These are phyloP conservation scores for Willisornis vidua DNA, from an alignment of 2,113 vertebrate genomes.

Conservation along the genomic window DNA sequence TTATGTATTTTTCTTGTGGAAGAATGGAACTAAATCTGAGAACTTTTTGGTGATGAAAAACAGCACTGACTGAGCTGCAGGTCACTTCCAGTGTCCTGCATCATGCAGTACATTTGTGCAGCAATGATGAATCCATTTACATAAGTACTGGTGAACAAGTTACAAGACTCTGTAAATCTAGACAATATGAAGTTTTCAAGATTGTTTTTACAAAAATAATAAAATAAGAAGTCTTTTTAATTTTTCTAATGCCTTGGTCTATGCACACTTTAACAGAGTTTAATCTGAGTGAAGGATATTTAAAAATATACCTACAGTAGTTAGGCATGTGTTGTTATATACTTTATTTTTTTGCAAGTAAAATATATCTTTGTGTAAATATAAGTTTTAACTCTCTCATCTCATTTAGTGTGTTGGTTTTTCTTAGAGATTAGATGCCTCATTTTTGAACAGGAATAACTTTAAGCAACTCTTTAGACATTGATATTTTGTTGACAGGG, in stretches of 20 bases:
- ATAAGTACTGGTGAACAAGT: background rate
- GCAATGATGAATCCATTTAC: background rate
- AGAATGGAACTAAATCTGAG: background rate
- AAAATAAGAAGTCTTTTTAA: conserved; percentile 5
- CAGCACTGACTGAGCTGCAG: background rate
- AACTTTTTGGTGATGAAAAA: background rate
- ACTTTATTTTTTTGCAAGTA: background rate
- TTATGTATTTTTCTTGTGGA: background rate
- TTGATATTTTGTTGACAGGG: background rate
- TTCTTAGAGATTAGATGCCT: conserved; percentile 5
- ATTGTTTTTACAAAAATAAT: conserved; percentile 26
- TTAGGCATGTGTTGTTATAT: conserved; percentile 2
- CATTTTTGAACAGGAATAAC: background rate
- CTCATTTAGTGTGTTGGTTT: background rate
- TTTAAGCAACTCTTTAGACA: background rate
- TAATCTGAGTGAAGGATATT: conserved; percentile 31
- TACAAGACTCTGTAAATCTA: conserved; percentile 9
- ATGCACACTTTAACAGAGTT: conserved; percentile 46
- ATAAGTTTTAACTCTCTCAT: background rate
- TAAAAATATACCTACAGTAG: conserved; percentile 15
- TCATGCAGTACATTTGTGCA: background rate
- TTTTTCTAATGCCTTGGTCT: conserved; percentile 66
- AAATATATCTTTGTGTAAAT: conserved; percentile 13
- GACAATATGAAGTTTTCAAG: conserved; percentile 8
- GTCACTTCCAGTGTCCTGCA: background rate